A percentile compares a stretch with the other conserved stretches of the same genome.
These are phyloP conservation scores for Globodera rostochiensis DNA, from an alignment of 1,140 invertebrate species.

Conservation along the genomic window DNA sequence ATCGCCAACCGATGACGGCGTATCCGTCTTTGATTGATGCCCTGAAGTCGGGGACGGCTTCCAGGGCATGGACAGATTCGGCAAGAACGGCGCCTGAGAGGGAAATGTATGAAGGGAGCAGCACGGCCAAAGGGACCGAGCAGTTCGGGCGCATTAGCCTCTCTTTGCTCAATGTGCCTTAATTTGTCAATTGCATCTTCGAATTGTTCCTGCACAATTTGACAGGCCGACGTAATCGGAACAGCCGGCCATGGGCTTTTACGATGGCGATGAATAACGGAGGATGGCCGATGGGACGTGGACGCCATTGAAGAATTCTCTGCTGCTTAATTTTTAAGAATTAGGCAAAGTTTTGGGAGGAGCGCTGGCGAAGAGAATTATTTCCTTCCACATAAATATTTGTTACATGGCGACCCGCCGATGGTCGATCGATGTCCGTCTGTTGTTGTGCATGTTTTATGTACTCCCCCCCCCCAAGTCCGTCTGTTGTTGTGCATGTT, in stretches of 20 bases:
- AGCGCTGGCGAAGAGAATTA: no score
- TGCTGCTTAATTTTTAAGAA: no score
- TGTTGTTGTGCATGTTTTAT: no score
- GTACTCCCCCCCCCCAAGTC: no score
- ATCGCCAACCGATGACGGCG: slow-evolving; percentile 47
- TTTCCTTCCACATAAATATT: no score
- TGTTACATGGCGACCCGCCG: no score
- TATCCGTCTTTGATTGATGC: slow-evolving; percentile 57
- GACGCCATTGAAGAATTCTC: neutral
- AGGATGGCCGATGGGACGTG: neutral
- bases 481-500: no score
- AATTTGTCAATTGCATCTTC: slow-evolving; percentile 10
- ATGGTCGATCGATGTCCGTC: no score
- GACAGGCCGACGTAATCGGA: slow-evolving; percentile 31
- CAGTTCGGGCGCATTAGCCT: slow-evolving; percentile 20
- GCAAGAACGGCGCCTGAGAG: slow-evolving; percentile 38
- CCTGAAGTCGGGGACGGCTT: slow-evolving; percentile 30
- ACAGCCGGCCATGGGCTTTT: slow-evolving; percentile 44
- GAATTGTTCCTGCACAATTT: slow-evolving; percentile 25
- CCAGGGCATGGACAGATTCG: slow-evolving; percentile 28
- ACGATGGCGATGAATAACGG: slow-evolving; percentile 33
- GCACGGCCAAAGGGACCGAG: slow-evolving; percentile 3
- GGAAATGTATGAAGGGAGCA: neutral
- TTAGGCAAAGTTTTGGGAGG: no score
- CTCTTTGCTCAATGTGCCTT: slow-evolving; percentile 11